These are phyloP conservation scores for Enteromius unitaeniatus DNA, from an alignment of 2,797 vertebrate genomes.

Conservation along the genomic window DNA sequence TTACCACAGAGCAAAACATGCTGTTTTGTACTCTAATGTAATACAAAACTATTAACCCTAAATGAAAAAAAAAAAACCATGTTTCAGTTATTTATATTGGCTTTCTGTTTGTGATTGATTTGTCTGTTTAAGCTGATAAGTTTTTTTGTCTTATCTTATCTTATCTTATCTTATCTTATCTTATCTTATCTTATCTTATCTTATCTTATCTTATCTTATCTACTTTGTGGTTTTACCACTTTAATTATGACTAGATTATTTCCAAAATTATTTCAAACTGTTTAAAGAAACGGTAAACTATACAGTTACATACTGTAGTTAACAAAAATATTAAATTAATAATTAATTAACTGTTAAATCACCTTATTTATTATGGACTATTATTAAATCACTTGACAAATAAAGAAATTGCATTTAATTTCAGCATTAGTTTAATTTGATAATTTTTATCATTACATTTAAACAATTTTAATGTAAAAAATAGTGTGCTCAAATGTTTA, in stretches of 20 bases:
- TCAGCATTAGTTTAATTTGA: no score
- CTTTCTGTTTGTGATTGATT: background rate
- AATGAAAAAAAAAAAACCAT: background rate
- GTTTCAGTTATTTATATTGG: background rate
- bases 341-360: no score
- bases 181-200: no score
- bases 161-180: no score
- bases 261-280: background rate
- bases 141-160: no score
- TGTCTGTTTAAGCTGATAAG: no score
- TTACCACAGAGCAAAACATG: background rate
- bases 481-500: no score
- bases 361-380: background rate
- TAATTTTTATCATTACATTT: no score
- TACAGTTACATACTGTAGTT: background rate
- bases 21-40: background rate
- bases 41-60: background rate
- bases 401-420: no score
- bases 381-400: background rate
- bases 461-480: no score
- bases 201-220: no score
- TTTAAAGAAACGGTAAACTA: background rate
- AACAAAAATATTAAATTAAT: background rate
- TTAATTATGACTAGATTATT: background rate
- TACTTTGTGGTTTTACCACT: background rate